Conservation (phyloP, 2,113 vertebrate genomes). For the Corydoras maculifer region DNA sequence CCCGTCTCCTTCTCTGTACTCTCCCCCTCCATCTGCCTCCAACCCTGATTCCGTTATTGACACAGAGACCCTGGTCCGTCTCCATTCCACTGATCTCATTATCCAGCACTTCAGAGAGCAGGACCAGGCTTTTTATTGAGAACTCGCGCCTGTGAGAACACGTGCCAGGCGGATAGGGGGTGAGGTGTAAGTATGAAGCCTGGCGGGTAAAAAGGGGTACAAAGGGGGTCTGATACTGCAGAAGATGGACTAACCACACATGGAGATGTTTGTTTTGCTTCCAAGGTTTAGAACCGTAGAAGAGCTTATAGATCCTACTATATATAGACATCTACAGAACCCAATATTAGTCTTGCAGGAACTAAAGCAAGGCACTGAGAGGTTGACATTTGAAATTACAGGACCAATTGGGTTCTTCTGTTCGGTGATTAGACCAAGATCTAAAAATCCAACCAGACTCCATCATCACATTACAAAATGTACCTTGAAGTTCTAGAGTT, state of each 20-base stretch:
- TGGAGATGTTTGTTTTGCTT: not conserved
- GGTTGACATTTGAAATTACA: not conserved
- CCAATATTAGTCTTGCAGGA: not conserved
- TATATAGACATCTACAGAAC: not conserved
- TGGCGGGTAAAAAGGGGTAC: conserved; percentile 16
- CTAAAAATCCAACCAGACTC: not conserved
- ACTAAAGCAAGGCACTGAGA: not conserved
- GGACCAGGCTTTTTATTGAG: conserved; percentile 53
- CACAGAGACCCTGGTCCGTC: conserved; percentile 25
- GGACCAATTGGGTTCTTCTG: not conserved
- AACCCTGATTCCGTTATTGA: conserved; percentile 22
- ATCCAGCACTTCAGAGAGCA: conserved; percentile 47
- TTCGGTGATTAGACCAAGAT: not conserved
- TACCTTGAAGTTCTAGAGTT: too few relatives aligned
- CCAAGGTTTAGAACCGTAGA: not conserved
- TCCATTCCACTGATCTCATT: conserved; percentile 32
- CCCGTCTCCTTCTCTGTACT: conserved; percentile 48
- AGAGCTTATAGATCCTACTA: not conserved
- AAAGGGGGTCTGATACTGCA: conserved; percentile 7
- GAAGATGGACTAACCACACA: conserved; percentile 1
- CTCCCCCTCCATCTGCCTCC: conserved; percentile 26
- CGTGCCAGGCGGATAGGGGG: conserved; percentile 47
- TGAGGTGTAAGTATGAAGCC: conserved; percentile 43
- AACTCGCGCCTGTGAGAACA: conserved; percentile 68
- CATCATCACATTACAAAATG: not conserved